Conservation (phyloP, 2,797 vertebrate genomes). For the Sebastes aleutianus region DNA sequence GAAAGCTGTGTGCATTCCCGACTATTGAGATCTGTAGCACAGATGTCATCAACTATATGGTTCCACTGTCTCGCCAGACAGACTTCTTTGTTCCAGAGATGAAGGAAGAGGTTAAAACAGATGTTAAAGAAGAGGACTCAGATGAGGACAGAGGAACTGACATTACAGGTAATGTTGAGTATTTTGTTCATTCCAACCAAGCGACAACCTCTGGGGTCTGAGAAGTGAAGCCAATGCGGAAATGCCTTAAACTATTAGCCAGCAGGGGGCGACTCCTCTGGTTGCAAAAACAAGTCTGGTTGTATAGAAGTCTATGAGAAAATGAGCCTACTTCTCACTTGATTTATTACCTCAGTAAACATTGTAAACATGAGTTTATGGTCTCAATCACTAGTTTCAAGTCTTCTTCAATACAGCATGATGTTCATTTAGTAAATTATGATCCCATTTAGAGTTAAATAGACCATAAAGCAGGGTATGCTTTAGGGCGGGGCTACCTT, state of each 20-base stretch:
- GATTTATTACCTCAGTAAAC: neutral
- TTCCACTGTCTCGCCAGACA: conserved; percentile 91
- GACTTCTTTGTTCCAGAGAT: conserved; percentile 96
- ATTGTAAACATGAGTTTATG: neutral
- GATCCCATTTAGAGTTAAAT: no score
- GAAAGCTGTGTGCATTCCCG: conserved; percentile 92
- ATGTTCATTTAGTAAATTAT: no score
- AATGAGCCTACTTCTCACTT: neutral
- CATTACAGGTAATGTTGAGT: conserved; percentile 78
- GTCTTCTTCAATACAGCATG: neutral
- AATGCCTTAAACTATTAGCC: neutral
- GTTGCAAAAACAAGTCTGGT: neutral
- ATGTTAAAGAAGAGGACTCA: conserved; percentile 83
- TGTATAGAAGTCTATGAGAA: neutral
- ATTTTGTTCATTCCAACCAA: neutral
- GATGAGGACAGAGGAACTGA: conserved; percentile 85
- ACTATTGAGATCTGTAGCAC: conserved; percentile 89
- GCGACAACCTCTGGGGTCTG: neutral
- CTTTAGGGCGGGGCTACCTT: no score
- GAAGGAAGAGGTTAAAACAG: conserved; percentile 81
- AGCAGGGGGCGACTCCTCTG: neutral
- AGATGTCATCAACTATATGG: conserved; percentile 91
- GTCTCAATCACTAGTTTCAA: neutral
- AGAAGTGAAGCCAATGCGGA: neutral
- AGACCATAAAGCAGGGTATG: no score